Base-by-base conservation (phyloP, 2,113 vertebrate genomes). In the Struthidea cinerea region DNA sequence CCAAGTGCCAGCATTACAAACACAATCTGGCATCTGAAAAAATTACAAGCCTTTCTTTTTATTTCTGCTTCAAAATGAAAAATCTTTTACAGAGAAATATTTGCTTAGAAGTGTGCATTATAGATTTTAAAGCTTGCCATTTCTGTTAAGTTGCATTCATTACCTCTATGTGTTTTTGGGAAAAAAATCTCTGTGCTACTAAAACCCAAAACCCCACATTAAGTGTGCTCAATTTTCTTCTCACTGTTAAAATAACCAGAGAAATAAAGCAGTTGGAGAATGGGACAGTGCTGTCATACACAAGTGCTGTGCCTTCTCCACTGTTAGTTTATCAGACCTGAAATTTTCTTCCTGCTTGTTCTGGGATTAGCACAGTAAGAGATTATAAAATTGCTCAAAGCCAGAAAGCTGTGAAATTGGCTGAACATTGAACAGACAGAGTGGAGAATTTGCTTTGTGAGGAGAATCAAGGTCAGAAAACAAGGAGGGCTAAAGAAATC, bases 341-440 rank as follows among this genome's bases (percentile, higher is more conserved):
- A 89, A 75, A 84, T 94, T 89, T 92, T 79, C 61, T 88, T 95
- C 71, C 85, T 76, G n/a, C 88, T 88, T 90, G 52, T 91, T 93
- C 69, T 93, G 73, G 52, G 79, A 84, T 95, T 95, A 89, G 42
- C 83, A 85, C 83, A 85, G 52, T 71, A 60, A 91, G 85, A 84
- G 68, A 87, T 86, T 93, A 75, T 83, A 90, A 91, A 84, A 84
- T 60, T 74, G 50, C 71, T 67, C n/a, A 7, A 73, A 93, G 49
- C 69, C 60, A 88, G 75, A 80, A 92, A 83, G 60, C 79, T 95
- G 75, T 95, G 86, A 90, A 96, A 96, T 93, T 94, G 89, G 46
- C 68, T 96, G 76, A 92, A 89, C 71, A 27, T 9, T 55, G 55
- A 95, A 41, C 32, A 82, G 76, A 79, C 49, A 56, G 47, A 89